A percentile compares a stretch with the other conserved stretches of the same genome.
These are phyloP conservation scores for Tinamus major DNA, from an alignment of 2,797 vertebrate species.

Conservation along the genomic window DNA sequence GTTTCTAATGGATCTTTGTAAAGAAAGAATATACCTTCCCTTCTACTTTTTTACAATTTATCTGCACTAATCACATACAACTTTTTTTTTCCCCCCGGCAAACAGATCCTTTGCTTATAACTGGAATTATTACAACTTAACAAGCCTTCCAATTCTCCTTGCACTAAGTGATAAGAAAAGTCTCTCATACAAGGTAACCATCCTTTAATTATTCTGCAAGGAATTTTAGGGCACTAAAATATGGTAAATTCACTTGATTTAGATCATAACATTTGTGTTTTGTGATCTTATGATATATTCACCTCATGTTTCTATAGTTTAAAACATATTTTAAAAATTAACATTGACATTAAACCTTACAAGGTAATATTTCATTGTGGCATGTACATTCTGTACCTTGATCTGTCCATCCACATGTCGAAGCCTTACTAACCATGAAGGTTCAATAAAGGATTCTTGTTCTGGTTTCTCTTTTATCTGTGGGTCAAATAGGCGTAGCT, in stretches of 20 bases:
- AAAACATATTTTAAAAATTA: not conserved
- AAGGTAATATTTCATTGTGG: not conserved
- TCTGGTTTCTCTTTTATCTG: slow-evolving; percentile 96
- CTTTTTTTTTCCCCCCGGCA: not conserved
- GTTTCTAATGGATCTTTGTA: not conserved
- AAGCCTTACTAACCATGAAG: slow-evolving; percentile 89
- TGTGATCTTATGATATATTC: not conserved
- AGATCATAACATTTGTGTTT: not conserved
- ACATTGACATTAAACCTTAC: not conserved
- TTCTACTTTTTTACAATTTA: not conserved
- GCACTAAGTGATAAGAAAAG: not conserved
- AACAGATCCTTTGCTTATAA: not conserved
- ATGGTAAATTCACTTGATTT: not conserved
- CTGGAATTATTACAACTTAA: not conserved
- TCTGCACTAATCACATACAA: not conserved
- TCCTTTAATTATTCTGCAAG: not conserved
- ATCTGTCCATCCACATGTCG: slow-evolving; percentile 87
- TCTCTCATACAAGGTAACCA: rapidly evolving
- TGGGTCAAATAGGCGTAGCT: slow-evolving; percentile 93
- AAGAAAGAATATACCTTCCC: not conserved
- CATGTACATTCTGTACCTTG: slow-evolving; percentile 79
- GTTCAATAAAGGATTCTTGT: slow-evolving; percentile 90
- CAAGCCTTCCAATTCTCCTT: not conserved
- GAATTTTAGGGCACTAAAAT: not conserved
- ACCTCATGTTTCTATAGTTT: not conserved